Evolutionary conservation across 2,888 invertebrate genomes (phyloP).

Genomic region (Caenorhabditis sp.): DNA sequence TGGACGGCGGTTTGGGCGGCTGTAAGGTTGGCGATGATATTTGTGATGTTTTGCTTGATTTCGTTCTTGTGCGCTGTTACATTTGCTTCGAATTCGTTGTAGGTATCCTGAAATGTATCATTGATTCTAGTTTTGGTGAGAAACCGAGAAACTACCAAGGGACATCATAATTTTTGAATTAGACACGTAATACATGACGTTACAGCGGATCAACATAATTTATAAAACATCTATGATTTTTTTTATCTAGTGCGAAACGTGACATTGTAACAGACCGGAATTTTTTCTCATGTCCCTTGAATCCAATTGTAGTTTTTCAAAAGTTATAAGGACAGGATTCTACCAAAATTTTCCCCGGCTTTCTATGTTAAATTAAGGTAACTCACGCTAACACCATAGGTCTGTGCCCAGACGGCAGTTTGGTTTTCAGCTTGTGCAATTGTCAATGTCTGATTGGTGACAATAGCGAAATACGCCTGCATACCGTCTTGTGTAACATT

Average conservation of each 20-base stretch:
- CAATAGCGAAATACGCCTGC: conserved; percentile 34
- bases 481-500: conserved; percentile 34
- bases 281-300: too few relatives aligned
- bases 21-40: conserved; percentile 32
- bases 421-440: conserved; percentile 26
- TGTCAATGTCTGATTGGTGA: conserved; percentile 34
- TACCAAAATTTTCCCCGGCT: too few relatives aligned
- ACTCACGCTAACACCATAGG: conserved; percentile 37
- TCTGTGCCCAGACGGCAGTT: conserved; percentile 35
- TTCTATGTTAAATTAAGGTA: too few relatives aligned
- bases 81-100: conserved; percentile 26
- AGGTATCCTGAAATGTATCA: conserved; percentile 12
- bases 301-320: too few relatives aligned
- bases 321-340: too few relatives aligned
- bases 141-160: too few relatives aligned
- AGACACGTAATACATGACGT: too few relatives aligned
- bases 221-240: too few relatives aligned
- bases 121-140: background rate
- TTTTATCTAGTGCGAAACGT: too few relatives aligned
- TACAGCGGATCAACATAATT: too few relatives aligned
- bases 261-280: too few relatives aligned
- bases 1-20: conserved; percentile 20
- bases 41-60: conserved; percentile 34
- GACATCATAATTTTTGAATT: too few relatives aligned
- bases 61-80: conserved; percentile 29